Conservation (phyloP, 2,888 invertebrate species). For the Flexamia atlantica region DNA sequence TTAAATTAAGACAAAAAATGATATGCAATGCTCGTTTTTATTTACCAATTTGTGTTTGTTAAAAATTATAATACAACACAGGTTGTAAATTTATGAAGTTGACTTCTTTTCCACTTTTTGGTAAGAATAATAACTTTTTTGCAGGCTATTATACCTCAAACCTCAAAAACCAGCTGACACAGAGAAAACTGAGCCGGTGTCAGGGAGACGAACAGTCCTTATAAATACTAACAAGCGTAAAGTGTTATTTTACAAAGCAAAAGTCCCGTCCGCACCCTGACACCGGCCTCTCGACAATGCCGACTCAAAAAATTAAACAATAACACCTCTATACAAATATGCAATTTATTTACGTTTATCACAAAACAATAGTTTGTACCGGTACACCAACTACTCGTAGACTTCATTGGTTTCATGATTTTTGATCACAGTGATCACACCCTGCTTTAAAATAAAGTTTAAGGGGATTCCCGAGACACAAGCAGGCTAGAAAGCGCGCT, state of each 20-base stretch:
- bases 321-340: conserved; percentile 28
- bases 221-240: conserved; percentile 55
- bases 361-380: conserved; percentile 42
- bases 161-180: background rate
- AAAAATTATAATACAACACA: too few relatives aligned
- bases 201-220: conserved; percentile 39
- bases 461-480: background rate
- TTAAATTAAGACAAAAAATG: too few relatives aligned
- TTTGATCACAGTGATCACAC: conserved; percentile 49
- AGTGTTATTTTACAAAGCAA: conserved; percentile 47
- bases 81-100: too few relatives aligned
- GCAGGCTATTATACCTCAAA: background rate
- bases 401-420: conserved; percentile 35
- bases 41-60: too few relatives aligned
- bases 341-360: conserved; percentile 7
- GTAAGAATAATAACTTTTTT: too few relatives aligned
- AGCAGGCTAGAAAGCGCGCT: background rate
- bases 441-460: conserved; percentile 41
- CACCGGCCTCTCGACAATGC: conserved; percentile 6
- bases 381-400: conserved; percentile 27
- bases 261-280: conserved; percentile 16
- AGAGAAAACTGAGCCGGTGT: conserved; percentile 1
- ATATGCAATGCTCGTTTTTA: too few relatives aligned
- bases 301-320: conserved; percentile 16
- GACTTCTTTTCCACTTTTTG: too few relatives aligned